Evolutionary conservation across 2,888 invertebrate genomes (phyloP), one percentile per base, ranked within the genome.

Genomic region (Yponomeuta malinellus): DNA sequence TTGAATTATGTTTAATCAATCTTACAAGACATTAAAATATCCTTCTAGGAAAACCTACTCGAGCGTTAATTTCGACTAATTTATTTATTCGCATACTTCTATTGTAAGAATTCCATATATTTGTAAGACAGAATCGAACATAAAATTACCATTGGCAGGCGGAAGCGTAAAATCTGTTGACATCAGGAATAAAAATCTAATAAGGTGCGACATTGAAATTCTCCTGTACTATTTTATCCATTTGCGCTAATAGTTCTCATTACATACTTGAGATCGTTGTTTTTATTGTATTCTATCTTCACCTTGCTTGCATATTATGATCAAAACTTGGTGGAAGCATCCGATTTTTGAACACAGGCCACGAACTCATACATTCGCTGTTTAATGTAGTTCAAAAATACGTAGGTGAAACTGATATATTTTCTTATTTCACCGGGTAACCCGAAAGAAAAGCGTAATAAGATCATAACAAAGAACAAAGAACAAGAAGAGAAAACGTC

Each of bases 111-210:
- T 59, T 59, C 52, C 52, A 59, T 59, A 59, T 15, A 59, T 59
- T 59, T 59, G 15, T 59, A 12, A 15, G 52, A 59, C 15, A 15
- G 52, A 59, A 59, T 59, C 52, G 15, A 15, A 59, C 52, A 59
- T 67, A 43, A 64, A 70, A 70, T 70, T 70, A 63, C 5, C 70
- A 70, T 70, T 12, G 43, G 48, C n/a, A 64, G 70, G 70, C 70
- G 70, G 70, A 70, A 70, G 70, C 15, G n/a, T 69, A 63, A 69
- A 64, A 43, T 37, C 67, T 67, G n/a, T 64, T 64, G 64, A 64
- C 29, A 64, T 64, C 64, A 67, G 67, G 67, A 67, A 67, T 15
- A 59, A 67, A 37, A 43, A 67, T 67, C 67, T 43, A 37, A 43
- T 67, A 67, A 33, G 67, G 67, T 43, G 37, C 33, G 67, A n/a